Evolutionary conservation across 2,888 invertebrate species (phyloP), one percentile per base, ranked within the genome.

Genomic region (Eremobia ochroleuca): DNA sequence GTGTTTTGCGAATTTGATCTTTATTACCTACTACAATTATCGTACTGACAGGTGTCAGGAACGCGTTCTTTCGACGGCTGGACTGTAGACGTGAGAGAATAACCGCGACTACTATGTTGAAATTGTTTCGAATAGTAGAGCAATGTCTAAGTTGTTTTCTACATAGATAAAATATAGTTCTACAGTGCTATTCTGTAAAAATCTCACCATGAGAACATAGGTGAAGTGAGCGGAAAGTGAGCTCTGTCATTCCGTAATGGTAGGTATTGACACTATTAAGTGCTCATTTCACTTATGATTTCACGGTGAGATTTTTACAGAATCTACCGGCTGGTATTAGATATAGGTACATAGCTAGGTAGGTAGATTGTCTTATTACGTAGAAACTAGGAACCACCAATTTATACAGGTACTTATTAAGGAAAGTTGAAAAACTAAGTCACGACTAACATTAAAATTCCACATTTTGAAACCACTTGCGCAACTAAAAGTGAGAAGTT

Each of bases 401-500:
- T 40, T 61, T 46, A 31, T 1, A 18, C n/a, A 49, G 25, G 2
- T 6, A 59, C 4, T 13, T 59, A 55, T 62, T 13, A 49, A n/a
- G 15, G 34, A 52, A 76, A 69, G 25, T 25, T 15, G 9, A 15
- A 68, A 75, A 66, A 64, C 61, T 5, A 49, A 61, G 46, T 61
- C 37, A 31, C 25, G n/a, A 74, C 28, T 70, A 28, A 68, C 46
- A 62, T 73, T 66, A 66, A 81, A 78, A 55, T 73, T 61, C 65
- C 40, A 62, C 31, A 79, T 79, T 21, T 62, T 62, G 52, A 72
- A 82, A 73, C 65, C 15, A 40, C 55, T 73, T 78, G 49, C 55
- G 18, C n/a, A 78, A 78, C 61, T 40, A 49, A 61, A 78, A 78
- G 52, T 65, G 43, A 62, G 61, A 82, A 73, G 28, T 58, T 76